Percentiles rank a stretch among this genome's conserved stretches.
Conservation (phyloP, 2,888 invertebrate species). For the Dasypogon diadema region DNA sequence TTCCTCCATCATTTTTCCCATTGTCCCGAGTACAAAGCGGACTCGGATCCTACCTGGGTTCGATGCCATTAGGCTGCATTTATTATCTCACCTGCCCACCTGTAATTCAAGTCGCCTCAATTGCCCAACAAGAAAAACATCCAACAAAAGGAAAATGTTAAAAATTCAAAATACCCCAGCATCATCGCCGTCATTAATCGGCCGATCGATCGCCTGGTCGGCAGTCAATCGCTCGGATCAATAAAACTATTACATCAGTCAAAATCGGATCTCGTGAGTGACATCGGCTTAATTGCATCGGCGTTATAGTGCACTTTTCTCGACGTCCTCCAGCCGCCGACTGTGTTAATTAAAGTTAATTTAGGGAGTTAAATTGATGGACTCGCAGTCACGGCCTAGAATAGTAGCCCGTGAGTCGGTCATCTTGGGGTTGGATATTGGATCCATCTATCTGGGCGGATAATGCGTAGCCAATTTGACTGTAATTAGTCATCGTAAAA, state of each 20-base stretch:
- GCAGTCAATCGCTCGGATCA: neutral
- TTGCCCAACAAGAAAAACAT: neutral
- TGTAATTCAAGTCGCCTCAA: neutral
- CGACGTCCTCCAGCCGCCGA: neutral
- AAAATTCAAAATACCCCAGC: neutral
- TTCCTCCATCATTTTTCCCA: neutral
- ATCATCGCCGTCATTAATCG: constrained; percentile 7
- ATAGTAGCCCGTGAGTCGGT: neutral
- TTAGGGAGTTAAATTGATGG: constrained; percentile 32
- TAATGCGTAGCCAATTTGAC: too few relatives aligned
- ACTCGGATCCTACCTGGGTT: neutral
- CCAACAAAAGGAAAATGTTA: neutral
- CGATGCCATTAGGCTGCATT: neutral
- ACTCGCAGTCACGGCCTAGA: too few relatives aligned
- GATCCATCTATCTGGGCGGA: too few relatives aligned
- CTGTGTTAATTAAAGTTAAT: constrained; percentile 45
- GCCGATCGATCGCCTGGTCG: neutral
- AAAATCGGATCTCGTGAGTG: constrained; percentile 40
- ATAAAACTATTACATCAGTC: constrained; percentile 21
- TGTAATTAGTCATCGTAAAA: too few relatives aligned
- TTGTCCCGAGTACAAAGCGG: neutral
- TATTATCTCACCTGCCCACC: constrained; percentile 16
- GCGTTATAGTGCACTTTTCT: constrained; percentile 40
- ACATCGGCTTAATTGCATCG: constrained; percentile 49
- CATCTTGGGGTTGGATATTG: too few relatives aligned